Percentiles rank a stretch among this genome's conserved stretches.
These are phyloP conservation scores for Heliothis virescens DNA, from an alignment of 1,140 invertebrate genomes.

Conservation along the genomic window DNA sequence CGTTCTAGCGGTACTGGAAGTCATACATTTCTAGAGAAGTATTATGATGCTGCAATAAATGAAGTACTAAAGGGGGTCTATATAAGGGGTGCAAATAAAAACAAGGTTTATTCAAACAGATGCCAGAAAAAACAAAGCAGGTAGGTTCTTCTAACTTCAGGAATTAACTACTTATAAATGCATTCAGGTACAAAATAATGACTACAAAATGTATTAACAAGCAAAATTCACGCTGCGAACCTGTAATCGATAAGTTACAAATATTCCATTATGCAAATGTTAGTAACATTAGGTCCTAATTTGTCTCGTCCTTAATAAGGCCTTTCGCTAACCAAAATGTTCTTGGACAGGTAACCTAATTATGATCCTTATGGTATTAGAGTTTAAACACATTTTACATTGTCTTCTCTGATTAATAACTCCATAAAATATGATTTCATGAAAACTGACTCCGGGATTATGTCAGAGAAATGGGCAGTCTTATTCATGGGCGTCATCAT, in stretches of 20 bases:
- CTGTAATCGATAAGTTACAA: not conserved
- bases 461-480: not conserved
- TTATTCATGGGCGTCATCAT: not conserved
- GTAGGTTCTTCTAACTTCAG: not conserved
- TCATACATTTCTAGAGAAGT: too few species aligned
- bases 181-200: too few species aligned
- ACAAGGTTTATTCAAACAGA: too few species aligned
- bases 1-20: too few species aligned
- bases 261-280: not conserved
- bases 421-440: not conserved
- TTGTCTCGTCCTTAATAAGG: slow-evolving; percentile 11
- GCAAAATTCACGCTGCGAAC: too few species aligned
- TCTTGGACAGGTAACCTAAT: not conserved
- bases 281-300: not conserved
- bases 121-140: too few species aligned
- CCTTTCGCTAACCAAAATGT: not conserved
- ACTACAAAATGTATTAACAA: too few species aligned
- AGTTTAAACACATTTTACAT: not conserved
- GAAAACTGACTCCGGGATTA: not conserved
- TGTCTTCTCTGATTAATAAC: not conserved
- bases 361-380: not conserved
- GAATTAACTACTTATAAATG: too few species aligned
- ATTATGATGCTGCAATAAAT: too few species aligned
- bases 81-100: too few species aligned
- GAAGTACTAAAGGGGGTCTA: too few species aligned